Percentiles rank a stretch among this genome's conserved stretches.
These are phyloP conservation scores for Stomorhina lunata DNA, from an alignment of 2,888 invertebrate species.

Conservation along the genomic window DNA sequence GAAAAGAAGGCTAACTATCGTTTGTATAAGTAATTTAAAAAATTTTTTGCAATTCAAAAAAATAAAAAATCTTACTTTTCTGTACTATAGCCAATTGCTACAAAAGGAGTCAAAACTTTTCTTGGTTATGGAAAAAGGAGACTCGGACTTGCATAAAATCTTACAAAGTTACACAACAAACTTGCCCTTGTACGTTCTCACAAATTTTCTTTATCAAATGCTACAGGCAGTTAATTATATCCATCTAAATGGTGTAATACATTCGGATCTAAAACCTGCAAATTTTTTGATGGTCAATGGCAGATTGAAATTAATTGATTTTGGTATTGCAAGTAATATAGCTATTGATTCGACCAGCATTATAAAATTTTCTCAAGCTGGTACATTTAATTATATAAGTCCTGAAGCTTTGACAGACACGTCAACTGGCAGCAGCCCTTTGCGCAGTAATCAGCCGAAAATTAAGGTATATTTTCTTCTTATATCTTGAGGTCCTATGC, in stretches of 20 bases:
- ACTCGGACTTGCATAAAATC: constrained; percentile 91
- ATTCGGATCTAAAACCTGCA: constrained; percentile 97
- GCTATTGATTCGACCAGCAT: constrained; percentile 94
- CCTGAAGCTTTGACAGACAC: constrained; percentile 92
- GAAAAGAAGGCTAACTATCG: too few species aligned
- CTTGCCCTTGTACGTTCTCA: constrained; percentile 87
- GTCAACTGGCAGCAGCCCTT: constrained; percentile 79
- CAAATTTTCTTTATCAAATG: constrained; percentile 97
- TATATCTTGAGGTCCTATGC: too few species aligned
- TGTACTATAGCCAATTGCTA: constrained; percentile 88
- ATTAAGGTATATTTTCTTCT: constrained; percentile 80
- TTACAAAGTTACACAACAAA: constrained; percentile 83
- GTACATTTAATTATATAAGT: constrained; percentile 97
- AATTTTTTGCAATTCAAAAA: too few species aligned
- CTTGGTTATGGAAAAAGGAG: constrained; percentile 96
- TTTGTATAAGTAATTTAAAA: too few species aligned
- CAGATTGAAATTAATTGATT: constrained; percentile 96
- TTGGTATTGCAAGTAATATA: constrained; percentile 95
- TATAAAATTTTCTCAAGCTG: constrained; percentile 89
- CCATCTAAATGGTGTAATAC: constrained; percentile 94
- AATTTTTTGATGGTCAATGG: constrained; percentile 95
- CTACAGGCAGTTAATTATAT: constrained; percentile 93
- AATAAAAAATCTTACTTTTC: too few species aligned
- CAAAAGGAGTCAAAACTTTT: constrained; percentile 85
- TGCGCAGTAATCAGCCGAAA: constrained; percentile 80